Evolutionary conservation across 2,888 invertebrate species (phyloP).

Genomic region (Latrodectus elegans): DNA sequence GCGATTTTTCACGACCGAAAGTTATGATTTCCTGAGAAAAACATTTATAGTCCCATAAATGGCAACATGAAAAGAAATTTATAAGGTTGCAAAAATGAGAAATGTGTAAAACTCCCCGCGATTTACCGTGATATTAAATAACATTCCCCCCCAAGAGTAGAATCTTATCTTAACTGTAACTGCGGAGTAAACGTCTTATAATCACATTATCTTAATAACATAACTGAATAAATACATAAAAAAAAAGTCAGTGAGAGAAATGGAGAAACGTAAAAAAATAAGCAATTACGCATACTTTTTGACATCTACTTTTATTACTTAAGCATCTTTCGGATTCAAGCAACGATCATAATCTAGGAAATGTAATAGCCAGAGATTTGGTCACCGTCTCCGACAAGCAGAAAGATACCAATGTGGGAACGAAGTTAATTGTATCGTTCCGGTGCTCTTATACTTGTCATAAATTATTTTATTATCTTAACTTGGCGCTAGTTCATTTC

Average conservation of each 20-base stretch:
- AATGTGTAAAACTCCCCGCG: constrained; percentile 23
- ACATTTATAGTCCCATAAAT: constrained; percentile 45
- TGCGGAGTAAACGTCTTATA: constrained; percentile 54
- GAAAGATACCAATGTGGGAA: not conserved
- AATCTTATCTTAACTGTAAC: constrained; percentile 51
- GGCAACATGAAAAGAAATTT: constrained; percentile 25
- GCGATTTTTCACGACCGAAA: constrained; percentile 23
- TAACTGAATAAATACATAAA: constrained; percentile 24
- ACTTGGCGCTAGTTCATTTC: not conserved
- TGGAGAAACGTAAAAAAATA: constrained; percentile 16
- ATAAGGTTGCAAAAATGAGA: constrained; percentile 39
- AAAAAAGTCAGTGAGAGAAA: not conserved
- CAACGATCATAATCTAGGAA: constrained; percentile 20
- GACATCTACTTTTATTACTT: constrained; percentile 37
- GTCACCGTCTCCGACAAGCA: not conserved
- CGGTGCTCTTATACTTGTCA: not conserved
- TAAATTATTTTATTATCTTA: constrained; percentile 1
- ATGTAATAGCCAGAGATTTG: constrained; percentile 16
- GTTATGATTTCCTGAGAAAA: constrained; percentile 19
- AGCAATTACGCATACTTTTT: constrained; percentile 33
- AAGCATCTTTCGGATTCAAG: not conserved
- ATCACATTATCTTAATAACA: constrained; percentile 48
- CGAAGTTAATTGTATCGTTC: not conserved
- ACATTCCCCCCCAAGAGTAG: constrained; percentile 27
- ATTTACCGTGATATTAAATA: constrained; percentile 38